Conservation (phyloP, 2,888 invertebrate genomes). For the Lasius fuliginosus region DNA sequence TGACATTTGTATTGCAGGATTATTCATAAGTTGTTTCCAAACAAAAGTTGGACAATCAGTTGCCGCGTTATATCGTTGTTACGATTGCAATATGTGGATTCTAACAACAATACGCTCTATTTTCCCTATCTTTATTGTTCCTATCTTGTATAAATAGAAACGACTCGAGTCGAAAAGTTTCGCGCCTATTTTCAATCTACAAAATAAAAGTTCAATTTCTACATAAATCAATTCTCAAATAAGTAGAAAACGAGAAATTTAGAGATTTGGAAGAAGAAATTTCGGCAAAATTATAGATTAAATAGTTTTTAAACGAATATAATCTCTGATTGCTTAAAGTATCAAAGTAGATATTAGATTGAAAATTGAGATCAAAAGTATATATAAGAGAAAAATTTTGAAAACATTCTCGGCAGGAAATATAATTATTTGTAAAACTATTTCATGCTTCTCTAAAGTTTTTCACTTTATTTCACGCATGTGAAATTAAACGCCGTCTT, state of each 20-base stretch:
- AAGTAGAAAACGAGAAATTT: not conserved
- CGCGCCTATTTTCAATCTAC: not conserved
- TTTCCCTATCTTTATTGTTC: not conserved
- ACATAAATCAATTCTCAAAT: not conserved
- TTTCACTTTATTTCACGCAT: not conserved
- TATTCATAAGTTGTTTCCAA: conserved; percentile 45
- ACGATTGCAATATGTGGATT: not conserved
- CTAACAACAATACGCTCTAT: not conserved
- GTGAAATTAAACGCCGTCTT: not conserved
- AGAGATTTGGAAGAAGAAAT: not conserved
- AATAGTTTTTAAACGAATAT: not conserved
- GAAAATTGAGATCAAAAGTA: not conserved
- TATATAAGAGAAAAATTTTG: not conserved
- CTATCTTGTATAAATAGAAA: conserved; percentile 5
- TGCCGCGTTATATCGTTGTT: conserved; percentile 18
- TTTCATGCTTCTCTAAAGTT: not conserved
- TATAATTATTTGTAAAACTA: not conserved
- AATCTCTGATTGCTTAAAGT: not conserved
- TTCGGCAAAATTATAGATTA: not conserved
- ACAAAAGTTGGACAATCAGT: conserved; percentile 14
- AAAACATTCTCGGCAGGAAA: not conserved
- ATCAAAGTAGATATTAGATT: not conserved
- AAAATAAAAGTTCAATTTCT: not conserved
- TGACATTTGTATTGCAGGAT: conserved; percentile 34
- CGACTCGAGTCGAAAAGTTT: not conserved